Base-by-base conservation (phyloP, 2,113 vertebrate species). In the Embiotoca jacksoni region DNA sequence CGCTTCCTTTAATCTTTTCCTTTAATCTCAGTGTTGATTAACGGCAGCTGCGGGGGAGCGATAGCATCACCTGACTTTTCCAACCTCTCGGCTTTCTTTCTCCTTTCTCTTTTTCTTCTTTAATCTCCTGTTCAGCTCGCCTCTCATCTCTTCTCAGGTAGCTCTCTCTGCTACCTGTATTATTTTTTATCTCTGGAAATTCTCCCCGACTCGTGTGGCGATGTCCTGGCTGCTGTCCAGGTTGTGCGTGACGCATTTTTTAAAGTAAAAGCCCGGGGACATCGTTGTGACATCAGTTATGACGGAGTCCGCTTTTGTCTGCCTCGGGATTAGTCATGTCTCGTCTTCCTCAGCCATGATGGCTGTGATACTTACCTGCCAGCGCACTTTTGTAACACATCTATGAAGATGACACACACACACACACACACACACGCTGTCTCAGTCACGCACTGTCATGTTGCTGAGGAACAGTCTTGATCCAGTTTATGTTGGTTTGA, bases 171-270 rank as follows among this genome's bases (percentile, higher is more conserved):
- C 41, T 74, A 46, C 63, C 39, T 80, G 61, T 35, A 4, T 75
- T 68, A 10, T 79, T 61, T 61, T 72, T 63, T 35, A 70, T 75
- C 55, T 77, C 30, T 81, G 46, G 16, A 62, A 86, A 76, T 58
- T 10, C 57, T 53, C 41, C 5, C 6, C 78, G 69, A 73, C 67
- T 81, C 52, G 15, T 52, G 57, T 56, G 49, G 33, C 11, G 49
- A 49, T 60, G 80, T 78, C 84, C 78, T 53, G 75, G 58, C 58
- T 41, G 37, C 37, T 58, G 68, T 75, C 67, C 58, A 60, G 75
- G 72, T 75, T 81, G 9, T 65, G 35, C 75, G 64, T 86, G 84
- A 82, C 23, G 75, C 75, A 83, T 86, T 71, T 86, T 72, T 81
- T 15, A 33, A 63, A 85, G 46, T 23, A 23, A 23, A 39, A 41